Evolutionary conservation across 1,140 invertebrate species (phyloP), one percentile per base, ranked within the genome.

Genomic region (Ectropis grisescens): DNA sequence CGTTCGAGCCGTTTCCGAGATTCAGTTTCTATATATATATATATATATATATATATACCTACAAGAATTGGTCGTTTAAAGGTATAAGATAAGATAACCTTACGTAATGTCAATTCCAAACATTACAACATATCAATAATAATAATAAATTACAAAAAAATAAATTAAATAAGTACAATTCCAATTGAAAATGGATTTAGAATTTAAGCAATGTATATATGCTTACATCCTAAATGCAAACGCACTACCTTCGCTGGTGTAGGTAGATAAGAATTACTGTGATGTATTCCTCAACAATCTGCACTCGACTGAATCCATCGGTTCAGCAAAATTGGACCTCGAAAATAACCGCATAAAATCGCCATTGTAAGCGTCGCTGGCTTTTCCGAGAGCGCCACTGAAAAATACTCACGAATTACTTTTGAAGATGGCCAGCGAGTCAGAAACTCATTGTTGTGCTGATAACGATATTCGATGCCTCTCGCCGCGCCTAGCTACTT

Each of bases 331-430:
- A 27, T 27, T 11, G 5, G 9, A 9, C 10, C 5, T 11, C 11
- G 9, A 11, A 10, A 27, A 10, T 9, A 5, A 9, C 25, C 25
- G 32, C 39, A 22, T 35, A 15, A 19, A 19, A 19, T 19, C 16
- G 3, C 8, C 16, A 19, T 19, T 19, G 16, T 19, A 8, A 19
- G 16, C 8, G 16, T 8, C 3, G 16, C 16, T 19, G 22, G 3
- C 31, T 36, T 37, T 26, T 30, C 36, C 28, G 53, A 19, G 16
- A 19, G 16, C 16, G 16, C 16, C 16, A 8, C 16, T 71, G 67
- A 75, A 75, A 75, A 75, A 75, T 72, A n/a, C n/a, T n/a, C n/a
- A 47, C 58, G 61, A 64, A 69, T 71, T 62, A 60, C 60, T 62
- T 72, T 71, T 66, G 66, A 72, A 65, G 68, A 76, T 72, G 54